Base-by-base conservation (phyloP, 2,888 invertebrate genomes). In the Carcina quercana region DNA sequence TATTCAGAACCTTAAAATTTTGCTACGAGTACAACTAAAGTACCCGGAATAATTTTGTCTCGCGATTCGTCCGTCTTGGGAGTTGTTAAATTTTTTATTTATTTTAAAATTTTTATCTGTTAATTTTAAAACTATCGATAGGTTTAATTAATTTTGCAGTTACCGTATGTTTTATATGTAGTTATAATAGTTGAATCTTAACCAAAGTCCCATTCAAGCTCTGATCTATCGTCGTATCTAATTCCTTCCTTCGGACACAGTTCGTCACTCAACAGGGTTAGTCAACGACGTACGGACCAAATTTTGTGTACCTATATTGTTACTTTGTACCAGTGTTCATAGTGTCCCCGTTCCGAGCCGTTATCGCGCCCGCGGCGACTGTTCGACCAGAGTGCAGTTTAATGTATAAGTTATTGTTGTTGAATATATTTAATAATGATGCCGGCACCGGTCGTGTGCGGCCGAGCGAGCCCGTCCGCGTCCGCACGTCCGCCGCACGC, bases 81-180 rank as follows among this genome's bases (percentile, higher is more conserved):
- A n/a, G n/a, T n/a, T n/a, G n/a, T n/a, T n/a, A n/a, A n/a, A n/a
- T n/a, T n/a, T n/a, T n/a, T n/a, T n/a, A n/a, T n/a, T n/a, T n/a
- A n/a, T n/a, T n/a, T n/a, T n/a, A n/a, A n/a, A n/a, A n/a, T n/a
- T n/a, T n/a, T n/a, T n/a, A n/a, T n/a, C n/a, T n/a, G n/a, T n/a
- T n/a, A n/a, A n/a, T n/a, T n/a, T n/a, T n/a, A n/a, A n/a, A n/a
- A n/a, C n/a, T n/a, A n/a, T n/a, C n/a, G 37, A 58, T 71, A 74
- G 70, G 56, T 57, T 61, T 74, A 65, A 69, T 68, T 56, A 56
- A 64, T 69, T 62, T 55, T 53, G 66, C 79, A 79, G 80, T 82
- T 79, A 80, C 80, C 80, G 70, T 79, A 79, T 75, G 68, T 72
- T 73, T 74, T 68, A 59, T 66, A 65, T 53, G 66, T 78, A 78